These are phyloP conservation scores for Cryptomyrus ogoouensis DNA, from an alignment of 2,113 vertebrate genomes.

Conservation along the genomic window DNA sequence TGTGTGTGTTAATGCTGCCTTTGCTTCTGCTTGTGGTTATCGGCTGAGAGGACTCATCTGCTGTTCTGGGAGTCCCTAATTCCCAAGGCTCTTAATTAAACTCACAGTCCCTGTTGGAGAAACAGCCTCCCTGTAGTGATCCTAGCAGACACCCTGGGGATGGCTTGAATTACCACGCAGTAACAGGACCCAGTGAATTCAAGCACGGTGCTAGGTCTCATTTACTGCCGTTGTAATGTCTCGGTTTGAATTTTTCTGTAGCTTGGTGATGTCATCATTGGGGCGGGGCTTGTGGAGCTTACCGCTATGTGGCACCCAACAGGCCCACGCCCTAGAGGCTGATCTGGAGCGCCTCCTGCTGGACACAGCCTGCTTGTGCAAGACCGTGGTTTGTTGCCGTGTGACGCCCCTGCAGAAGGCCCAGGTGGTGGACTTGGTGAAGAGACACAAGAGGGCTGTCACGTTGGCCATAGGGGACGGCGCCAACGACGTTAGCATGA, in stretches of 20 bases:
- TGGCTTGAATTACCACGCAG: not conserved
- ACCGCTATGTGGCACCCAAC: constrained; percentile 18
- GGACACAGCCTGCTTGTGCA: constrained; percentile 68
- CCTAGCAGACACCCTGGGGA: not conserved
- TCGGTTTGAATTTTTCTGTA: not conserved
- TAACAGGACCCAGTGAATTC: not conserved
- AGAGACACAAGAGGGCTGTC: constrained; percentile 62
- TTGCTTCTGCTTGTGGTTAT: not conserved
- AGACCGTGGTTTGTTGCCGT: constrained; percentile 69
- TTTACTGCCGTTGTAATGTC: not conserved
- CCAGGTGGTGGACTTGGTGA: constrained; percentile 72
- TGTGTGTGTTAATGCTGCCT: constrained; percentile 26
- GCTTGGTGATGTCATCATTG: not conserved
- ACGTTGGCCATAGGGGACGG: constrained; percentile 68
- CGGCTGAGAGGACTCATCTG: constrained; percentile 15
- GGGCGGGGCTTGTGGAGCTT: not conserved
- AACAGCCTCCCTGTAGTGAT: not conserved
- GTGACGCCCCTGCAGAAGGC: constrained; percentile 74
- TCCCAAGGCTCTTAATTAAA: constrained; percentile 47
- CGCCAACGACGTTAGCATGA: constrained; percentile 79
- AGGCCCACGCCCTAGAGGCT: constrained; percentile 64
- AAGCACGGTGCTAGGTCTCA: not conserved
- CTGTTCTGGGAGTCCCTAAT: constrained; percentile 38
- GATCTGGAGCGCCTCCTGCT: constrained; percentile 63
- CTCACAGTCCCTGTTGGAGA: constrained; percentile 27